phyloP scores from a whole-genome alignment of 2,113 vertebrate species.

The Crotalus tigris region DNA sequence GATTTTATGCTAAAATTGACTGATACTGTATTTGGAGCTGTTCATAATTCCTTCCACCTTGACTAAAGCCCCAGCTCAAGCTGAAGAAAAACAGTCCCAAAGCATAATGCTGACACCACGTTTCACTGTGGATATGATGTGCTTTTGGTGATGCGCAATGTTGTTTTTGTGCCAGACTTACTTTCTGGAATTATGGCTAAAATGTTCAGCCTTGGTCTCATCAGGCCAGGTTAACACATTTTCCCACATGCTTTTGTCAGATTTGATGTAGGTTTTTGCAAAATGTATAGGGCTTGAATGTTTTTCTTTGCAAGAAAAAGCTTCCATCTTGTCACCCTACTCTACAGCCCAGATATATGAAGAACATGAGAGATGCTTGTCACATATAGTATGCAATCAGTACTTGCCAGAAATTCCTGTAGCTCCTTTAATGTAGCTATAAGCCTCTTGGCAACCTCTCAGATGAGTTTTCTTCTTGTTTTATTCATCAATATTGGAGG shows the following conservation, averaged over 20 bases:
- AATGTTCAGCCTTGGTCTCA: neutral
- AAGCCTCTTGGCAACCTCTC: neutral
- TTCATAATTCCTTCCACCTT: neutral
- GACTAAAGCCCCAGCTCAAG: neutral
- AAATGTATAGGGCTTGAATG: neutral
- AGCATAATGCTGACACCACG: neutral
- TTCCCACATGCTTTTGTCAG: neutral
- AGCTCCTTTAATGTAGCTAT: neutral
- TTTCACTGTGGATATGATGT: neutral
- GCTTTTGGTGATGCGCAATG: neutral
- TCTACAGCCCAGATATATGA: neutral
- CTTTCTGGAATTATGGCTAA: neutral
- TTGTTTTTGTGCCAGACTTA: neutral
- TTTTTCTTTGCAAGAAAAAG: no score
- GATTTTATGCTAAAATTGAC: neutral
- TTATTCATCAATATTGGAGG: neutral
- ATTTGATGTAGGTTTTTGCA: neutral
- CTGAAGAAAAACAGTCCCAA: neutral
- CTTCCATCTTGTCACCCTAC: neutral
- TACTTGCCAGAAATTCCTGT: neutral
- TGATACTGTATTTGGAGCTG: neutral
- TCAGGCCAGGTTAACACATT: neutral
- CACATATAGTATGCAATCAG: neutral
- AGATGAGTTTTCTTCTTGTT: neutral
- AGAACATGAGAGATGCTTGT: neutral